A percentile compares a stretch with the other conserved stretches of the same genome.
Conservation (phyloP, 1,140 invertebrate genomes). For the Drosophila rhopaloa region DNA sequence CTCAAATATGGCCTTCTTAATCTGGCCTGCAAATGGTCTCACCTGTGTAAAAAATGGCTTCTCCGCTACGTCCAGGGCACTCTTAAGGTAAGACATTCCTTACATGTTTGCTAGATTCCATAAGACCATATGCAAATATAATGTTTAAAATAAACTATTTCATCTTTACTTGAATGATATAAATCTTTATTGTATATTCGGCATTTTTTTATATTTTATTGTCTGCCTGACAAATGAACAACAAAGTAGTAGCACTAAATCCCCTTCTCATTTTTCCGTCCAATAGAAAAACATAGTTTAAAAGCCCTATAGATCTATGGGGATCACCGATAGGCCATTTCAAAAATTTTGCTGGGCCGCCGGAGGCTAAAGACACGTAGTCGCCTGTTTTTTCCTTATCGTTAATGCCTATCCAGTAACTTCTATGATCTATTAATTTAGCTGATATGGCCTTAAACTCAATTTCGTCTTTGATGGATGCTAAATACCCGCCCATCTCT, state of each 20-base stretch:
- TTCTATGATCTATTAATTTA: rapidly evolving
- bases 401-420: neutral
- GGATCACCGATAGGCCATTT: neutral
- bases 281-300: neutral
- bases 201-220: neutral
- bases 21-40: constrained; percentile 89
- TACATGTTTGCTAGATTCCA: too few relatives aligned
- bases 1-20: constrained; percentile 90
- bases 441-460: neutral
- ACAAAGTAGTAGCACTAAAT: rapidly evolving
- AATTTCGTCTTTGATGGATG: neutral
- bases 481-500: neutral
- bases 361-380: neutral
- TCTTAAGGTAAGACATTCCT: constrained; percentile 67
- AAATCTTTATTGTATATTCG: too few relatives aligned
- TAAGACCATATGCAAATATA: too few relatives aligned
- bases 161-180: too few relatives aligned
- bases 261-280: rapidly evolving
- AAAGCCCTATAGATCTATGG: too few relatives aligned
- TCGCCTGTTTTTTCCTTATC: neutral
- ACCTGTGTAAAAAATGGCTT: constrained; percentile 90
- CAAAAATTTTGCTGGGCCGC: neutral
- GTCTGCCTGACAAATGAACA: neutral
- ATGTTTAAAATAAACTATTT: too few relatives aligned
- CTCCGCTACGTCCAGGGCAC: constrained; percentile 87